Evolutionary conservation across 2,113 vertebrate genomes (phyloP).

Genomic region (Apodemus sylvaticus): DNA sequence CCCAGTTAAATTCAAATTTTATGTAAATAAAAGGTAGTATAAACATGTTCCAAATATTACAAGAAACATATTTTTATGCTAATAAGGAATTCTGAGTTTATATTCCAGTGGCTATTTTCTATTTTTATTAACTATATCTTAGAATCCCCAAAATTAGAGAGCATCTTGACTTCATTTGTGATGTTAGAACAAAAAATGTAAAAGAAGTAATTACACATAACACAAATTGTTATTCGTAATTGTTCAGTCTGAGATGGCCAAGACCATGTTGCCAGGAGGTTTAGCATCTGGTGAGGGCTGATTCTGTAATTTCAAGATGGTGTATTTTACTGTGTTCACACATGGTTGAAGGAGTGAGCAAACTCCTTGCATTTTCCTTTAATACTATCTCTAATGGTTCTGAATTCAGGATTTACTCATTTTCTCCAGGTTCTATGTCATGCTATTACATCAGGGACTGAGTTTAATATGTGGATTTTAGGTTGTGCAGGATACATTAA

Average conservation of each 20-base stretch:
- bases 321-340: not conserved
- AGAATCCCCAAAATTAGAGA: not conserved
- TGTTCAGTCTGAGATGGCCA: not conserved
- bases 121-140: slow-evolving; percentile 37
- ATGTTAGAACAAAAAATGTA: not conserved
- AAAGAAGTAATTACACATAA: not conserved
- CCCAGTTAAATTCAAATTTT: slow-evolving; percentile 29
- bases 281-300: not conserved
- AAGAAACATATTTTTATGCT: slow-evolving; percentile 13
- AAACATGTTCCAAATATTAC: not conserved
- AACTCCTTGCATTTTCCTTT: not conserved
- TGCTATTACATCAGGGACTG: not conserved
- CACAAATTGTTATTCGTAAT: not conserved
- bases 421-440: not conserved
- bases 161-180: not conserved
- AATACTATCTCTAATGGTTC: not conserved
- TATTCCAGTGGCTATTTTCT: not conserved
- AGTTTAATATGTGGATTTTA: not conserved
- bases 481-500: not conserved
- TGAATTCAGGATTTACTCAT: not conserved
- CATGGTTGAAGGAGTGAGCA: not conserved
- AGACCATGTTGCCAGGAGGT: not conserved
- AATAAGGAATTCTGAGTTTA: slow-evolving; percentile 33
- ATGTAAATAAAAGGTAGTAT: slow-evolving; percentile 20
- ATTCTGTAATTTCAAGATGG: not conserved